These are phyloP conservation scores for Cordilura impudica DNA, from an alignment of 2,888 invertebrate species.

Conservation along the genomic window DNA sequence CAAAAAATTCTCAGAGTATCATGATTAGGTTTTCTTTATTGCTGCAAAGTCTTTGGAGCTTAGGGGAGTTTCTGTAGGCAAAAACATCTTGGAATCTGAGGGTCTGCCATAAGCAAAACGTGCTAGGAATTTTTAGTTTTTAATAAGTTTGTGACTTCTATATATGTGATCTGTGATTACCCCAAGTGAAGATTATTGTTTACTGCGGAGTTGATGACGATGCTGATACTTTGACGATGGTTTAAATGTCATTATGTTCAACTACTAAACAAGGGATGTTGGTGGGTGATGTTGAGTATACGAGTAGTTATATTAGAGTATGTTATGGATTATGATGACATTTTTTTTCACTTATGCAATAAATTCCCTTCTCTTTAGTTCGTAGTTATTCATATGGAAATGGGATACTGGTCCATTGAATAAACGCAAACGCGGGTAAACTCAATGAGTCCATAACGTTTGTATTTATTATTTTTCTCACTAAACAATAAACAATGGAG, in stretches of 20 bases:
- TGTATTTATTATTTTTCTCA: conserved; percentile 47
- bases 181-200: not conserved
- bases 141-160: no score
- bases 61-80: no score
- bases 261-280: conserved; percentile 48
- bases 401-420: conserved; percentile 57
- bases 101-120: no score
- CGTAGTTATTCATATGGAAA: conserved; percentile 52
- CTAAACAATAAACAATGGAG: conserved; percentile 20
- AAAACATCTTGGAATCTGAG: no score
- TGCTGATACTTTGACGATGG: conserved; percentile 27
- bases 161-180: not conserved
- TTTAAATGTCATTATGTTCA: conserved; percentile 51
- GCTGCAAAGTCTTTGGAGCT: no score
- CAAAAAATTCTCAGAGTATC: no score
- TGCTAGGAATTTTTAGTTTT: no score
- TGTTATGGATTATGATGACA: conserved; percentile 50
- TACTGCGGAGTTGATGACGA: conserved; percentile 7
- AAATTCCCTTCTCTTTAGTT: conserved; percentile 2
- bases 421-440: conserved; percentile 46
- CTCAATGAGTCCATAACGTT: conserved; percentile 43
- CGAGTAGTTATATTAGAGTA: conserved; percentile 34
- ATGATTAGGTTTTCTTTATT: no score
- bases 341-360: not conserved
- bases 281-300: not conserved